A percentile compares a stretch with the other conserved stretches of the same genome.
phyloP scores from a whole-genome alignment of 2,113 vertebrate genomes.

The Larimichthys crocea region DNA sequence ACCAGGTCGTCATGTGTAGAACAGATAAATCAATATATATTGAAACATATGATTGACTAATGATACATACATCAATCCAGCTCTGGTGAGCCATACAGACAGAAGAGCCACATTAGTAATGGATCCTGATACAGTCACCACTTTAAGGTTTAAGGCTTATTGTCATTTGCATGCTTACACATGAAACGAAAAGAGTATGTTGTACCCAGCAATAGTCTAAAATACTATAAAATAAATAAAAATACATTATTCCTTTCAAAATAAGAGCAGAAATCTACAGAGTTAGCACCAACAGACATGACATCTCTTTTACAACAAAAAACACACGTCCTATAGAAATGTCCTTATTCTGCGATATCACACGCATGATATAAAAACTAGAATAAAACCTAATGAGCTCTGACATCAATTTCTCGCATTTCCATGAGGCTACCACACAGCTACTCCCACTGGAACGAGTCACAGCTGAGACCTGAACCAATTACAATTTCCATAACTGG shows the following conservation, averaged over 20 bases:
- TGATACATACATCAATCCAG: constrained; percentile 12
- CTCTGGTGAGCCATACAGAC: constrained; percentile 12
- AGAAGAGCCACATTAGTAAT: not conserved
- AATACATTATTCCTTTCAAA: not conserved
- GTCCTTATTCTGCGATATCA: constrained; percentile 2
- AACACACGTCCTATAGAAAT: not conserved
- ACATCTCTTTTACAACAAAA: not conserved
- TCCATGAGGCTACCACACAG: constrained; percentile 30
- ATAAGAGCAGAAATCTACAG: not conserved
- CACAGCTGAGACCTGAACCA: constrained; percentile 67
- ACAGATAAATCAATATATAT: constrained; percentile 42
- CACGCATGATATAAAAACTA: constrained; percentile 14
- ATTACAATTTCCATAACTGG: constrained; percentile 64
- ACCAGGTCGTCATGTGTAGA: not conserved
- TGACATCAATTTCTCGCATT: constrained; percentile 51
- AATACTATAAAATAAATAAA: too few species aligned
- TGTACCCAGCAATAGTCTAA: too few species aligned
- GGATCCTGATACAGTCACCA: not conserved
- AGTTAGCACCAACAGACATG: too few species aligned
- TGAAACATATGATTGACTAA: constrained; percentile 26
- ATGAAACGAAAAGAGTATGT: too few species aligned
- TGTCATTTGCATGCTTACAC: too few species aligned
- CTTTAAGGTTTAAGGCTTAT: too few species aligned
- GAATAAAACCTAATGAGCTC: constrained; percentile 30
- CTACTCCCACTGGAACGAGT: constrained; percentile 30